These are phyloP conservation scores for Tachina lurida DNA, from an alignment of 2,888 invertebrate genomes.

Conservation along the genomic window DNA sequence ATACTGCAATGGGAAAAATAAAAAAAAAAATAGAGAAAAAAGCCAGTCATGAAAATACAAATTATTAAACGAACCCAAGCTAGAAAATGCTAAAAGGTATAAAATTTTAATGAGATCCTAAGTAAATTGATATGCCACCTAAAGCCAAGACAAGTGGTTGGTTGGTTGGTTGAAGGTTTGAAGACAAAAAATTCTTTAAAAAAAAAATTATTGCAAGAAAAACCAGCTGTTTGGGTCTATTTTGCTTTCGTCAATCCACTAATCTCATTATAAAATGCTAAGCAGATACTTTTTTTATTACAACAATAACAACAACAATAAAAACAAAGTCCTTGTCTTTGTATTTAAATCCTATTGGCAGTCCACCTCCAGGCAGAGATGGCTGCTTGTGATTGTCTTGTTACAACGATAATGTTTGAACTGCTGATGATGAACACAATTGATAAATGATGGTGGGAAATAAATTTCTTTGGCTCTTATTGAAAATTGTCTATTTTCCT, in stretches of 20 bases:
- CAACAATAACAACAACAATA: background rate
- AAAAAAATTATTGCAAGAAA: conserved; percentile 19
- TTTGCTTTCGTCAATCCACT: conserved; percentile 70
- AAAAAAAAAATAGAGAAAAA: background rate
- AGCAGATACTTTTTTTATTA: conserved; percentile 60
- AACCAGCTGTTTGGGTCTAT: conserved; percentile 34
- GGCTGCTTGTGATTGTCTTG: conserved; percentile 38
- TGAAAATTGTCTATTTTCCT: conserved; percentile 68
- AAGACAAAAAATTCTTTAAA: conserved; percentile 16
- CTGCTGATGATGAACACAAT: background rate
- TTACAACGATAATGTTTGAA: conserved; percentile 1
- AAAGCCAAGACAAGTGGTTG: conserved; percentile 65
- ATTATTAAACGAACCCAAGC: conserved; percentile 28
- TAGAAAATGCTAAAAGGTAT: conserved; percentile 60
- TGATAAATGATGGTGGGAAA: conserved; percentile 47
- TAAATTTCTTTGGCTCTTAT: conserved; percentile 36
- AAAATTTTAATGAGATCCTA: conserved; percentile 74
- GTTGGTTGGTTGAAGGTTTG: conserved; percentile 31
- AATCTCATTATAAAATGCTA: conserved; percentile 71
- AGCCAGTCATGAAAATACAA: conserved; percentile 2
- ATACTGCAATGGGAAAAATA: conserved; percentile 37
- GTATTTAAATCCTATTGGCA: conserved; percentile 65
- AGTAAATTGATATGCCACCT: conserved; percentile 73
- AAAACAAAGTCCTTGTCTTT: conserved; percentile 17
- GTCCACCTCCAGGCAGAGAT: conserved; percentile 11